phyloP scores from a whole-genome alignment of 2,113 vertebrate species.

The Glareola pratincola region DNA sequence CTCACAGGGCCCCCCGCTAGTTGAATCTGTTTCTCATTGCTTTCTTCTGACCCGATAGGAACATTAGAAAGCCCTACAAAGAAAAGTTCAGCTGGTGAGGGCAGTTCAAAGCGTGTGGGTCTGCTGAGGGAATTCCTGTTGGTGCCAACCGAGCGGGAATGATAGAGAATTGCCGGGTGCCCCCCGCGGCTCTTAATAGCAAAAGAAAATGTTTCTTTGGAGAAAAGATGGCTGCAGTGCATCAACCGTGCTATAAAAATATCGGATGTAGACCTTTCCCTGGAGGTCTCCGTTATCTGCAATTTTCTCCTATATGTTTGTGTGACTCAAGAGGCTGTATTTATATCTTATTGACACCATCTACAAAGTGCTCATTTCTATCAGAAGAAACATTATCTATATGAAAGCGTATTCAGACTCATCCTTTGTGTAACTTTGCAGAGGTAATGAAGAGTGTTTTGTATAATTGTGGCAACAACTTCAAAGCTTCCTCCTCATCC shows the following conservation, averaged over 20 bases:
- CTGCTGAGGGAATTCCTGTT: background rate
- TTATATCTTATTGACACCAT: background rate
- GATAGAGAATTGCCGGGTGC: background rate
- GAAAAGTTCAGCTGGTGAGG: background rate
- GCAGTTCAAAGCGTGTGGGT: background rate
- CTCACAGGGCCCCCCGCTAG: rapidly evolving
- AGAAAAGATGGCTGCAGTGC: background rate
- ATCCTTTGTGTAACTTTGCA: background rate
- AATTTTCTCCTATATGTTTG: background rate
- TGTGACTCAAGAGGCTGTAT: background rate
- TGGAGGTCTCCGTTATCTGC: background rate
- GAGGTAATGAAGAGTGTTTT: background rate
- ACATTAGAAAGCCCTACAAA: background rate
- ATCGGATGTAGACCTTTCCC: background rate
- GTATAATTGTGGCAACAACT: background rate
- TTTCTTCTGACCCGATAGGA: background rate
- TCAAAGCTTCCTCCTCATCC: background rate
- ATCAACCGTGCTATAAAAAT: background rate
- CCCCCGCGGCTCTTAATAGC: rapidly evolving
- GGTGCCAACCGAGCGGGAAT: background rate
- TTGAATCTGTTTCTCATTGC: background rate
- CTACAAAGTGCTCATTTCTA: background rate
- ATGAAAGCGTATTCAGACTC: background rate
- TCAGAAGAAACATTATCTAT: background rate
- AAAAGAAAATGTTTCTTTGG: background rate